Evolutionary conservation across 2,113 vertebrate genomes (phyloP).

Genomic region (Strix uralensis): DNA sequence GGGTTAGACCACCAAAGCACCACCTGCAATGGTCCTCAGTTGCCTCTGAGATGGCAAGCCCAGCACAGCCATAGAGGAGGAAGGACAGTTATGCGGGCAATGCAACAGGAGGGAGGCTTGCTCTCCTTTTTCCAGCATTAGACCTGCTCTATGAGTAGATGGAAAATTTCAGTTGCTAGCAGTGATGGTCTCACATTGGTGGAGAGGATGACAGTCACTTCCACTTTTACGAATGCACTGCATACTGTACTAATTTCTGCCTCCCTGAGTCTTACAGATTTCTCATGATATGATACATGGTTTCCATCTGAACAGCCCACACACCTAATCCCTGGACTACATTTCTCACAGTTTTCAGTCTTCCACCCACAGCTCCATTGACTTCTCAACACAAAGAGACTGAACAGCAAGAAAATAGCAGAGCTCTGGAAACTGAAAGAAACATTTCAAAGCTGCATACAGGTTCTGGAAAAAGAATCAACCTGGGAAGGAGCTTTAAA

Average conservation of each 20-base stretch:
- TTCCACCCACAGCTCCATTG: constrained; percentile 74
- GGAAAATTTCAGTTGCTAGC: background rate
- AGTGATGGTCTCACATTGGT: background rate
- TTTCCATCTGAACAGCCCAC: constrained; percentile 67
- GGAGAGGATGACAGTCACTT: background rate
- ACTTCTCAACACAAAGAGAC: constrained; percentile 70
- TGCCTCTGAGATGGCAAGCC: background rate
- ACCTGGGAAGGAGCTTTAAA: constrained; percentile 15
- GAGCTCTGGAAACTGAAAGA: constrained; percentile 52
- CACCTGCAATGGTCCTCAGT: background rate
- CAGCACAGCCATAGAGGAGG: background rate
- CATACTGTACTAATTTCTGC: background rate
- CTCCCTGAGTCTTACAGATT: constrained; percentile 57
- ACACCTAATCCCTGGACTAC: constrained; percentile 69
- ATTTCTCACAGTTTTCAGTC: constrained; percentile 72
- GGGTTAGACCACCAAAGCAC: background rate
- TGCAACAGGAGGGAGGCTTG: background rate
- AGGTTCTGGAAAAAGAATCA: constrained; percentile 52
- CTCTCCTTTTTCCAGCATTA: background rate
- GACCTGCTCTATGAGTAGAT: background rate
- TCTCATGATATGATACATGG: constrained; percentile 49
- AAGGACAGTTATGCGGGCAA: background rate
- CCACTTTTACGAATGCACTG: background rate
- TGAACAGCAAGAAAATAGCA: constrained; percentile 68
- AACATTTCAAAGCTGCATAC: constrained; percentile 57